These are phyloP conservation scores for Epistrophella euchroma DNA, from an alignment of 2,888 invertebrate species.

Conservation along the genomic window DNA sequence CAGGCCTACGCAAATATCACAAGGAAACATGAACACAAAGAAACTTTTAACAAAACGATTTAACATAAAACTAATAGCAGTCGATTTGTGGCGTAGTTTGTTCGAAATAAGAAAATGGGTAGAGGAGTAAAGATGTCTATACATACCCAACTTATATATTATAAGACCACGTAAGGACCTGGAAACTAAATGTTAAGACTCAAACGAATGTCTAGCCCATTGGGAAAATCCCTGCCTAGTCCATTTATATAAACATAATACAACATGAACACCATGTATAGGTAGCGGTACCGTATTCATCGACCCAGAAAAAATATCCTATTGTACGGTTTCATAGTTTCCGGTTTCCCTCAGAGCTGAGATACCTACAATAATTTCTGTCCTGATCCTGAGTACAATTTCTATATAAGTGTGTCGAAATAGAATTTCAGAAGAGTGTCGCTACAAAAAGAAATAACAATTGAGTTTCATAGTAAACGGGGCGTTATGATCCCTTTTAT, in stretches of 20 bases:
- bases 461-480: neutral
- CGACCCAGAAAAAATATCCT: neutral
- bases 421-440: neutral
- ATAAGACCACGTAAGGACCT: conserved; percentile 33
- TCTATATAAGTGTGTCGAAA: neutral
- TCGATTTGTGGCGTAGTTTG: neutral
- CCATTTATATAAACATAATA: neutral
- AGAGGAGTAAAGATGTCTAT: neutral
- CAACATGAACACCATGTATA: neutral
- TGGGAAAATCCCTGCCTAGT: neutral
- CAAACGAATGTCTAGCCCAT: neutral
- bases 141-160: neutral
- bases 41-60: conserved; percentile 18
- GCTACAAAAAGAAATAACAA: conserved; percentile 1
- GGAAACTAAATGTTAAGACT: conserved; percentile 13
- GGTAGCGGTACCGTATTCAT: neutral
- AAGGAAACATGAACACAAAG: neutral
- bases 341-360: neutral
- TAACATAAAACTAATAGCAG: conserved; percentile 27
- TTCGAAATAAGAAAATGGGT: conserved; percentile 2
- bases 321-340: neutral
- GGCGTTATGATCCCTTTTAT: conserved; percentile 1
- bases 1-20: neutral
- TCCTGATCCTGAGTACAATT: neutral
- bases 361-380: neutral